phyloP scores from a whole-genome alignment of 2,113 vertebrate genomes.

The Xenotilapia flavipinnis region DNA sequence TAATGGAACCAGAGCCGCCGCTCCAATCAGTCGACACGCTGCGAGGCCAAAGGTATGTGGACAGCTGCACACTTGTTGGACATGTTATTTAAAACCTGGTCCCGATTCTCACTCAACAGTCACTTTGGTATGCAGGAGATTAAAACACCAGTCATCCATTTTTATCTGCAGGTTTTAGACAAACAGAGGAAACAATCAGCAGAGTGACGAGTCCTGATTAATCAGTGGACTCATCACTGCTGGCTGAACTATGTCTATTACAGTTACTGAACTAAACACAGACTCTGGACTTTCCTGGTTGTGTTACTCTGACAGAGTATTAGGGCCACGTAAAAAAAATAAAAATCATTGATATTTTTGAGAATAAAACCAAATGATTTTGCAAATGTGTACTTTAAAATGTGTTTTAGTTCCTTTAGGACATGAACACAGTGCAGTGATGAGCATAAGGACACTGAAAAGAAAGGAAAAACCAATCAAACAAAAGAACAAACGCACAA shows the following conservation, averaged over 20 bases:
- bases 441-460: not conserved
- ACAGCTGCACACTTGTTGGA: not conserved
- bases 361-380: not conserved
- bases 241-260: not conserved
- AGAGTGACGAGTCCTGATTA: not conserved
- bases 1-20: not conserved
- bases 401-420: not conserved
- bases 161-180: not conserved
- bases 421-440: not conserved
- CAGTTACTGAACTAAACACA: not conserved
- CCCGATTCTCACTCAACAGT: not conserved
- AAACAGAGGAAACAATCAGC: not conserved
- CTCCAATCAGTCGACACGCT: accelerated
- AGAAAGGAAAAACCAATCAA: not conserved
- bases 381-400: not conserved
- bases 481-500: not conserved
- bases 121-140: not conserved
- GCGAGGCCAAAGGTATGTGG: not conserved
- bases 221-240: not conserved
- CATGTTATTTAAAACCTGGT: not conserved
- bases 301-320: not conserved
- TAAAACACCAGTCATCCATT: not conserved
- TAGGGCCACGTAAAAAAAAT: accelerated
- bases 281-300: not conserved
- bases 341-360: not conserved